phyloP scores from a whole-genome alignment of 2,888 invertebrate species.

The Copidosoma aretas region DNA sequence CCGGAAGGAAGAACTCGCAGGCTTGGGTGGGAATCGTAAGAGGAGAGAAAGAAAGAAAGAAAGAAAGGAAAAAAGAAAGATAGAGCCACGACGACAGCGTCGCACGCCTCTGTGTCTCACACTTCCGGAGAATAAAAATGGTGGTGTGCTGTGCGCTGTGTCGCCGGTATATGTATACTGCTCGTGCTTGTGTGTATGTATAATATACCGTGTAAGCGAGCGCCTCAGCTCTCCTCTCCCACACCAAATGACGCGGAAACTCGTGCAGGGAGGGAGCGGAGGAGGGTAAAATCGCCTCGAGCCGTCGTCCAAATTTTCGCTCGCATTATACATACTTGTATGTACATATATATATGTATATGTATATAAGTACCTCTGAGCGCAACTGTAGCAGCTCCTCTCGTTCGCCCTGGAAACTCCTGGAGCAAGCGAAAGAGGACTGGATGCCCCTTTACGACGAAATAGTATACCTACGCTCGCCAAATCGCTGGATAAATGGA shows the following conservation, averaged over 20 bases:
- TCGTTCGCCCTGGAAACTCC: neutral
- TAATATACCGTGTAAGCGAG: too few relatives aligned
- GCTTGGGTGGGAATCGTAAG: neutral
- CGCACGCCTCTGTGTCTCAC: slow-evolving; percentile 7
- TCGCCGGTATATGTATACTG: too few relatives aligned
- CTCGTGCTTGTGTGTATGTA: too few relatives aligned
- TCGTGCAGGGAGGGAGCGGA: neutral
- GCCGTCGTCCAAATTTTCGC: slow-evolving; percentile 9
- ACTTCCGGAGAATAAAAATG: slow-evolving; percentile 38
- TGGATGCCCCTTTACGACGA: too few relatives aligned
- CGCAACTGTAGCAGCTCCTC: too few relatives aligned
- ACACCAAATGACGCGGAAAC: slow-evolving; percentile 28
- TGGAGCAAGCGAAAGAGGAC: neutral
- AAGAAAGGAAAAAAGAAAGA: neutral
- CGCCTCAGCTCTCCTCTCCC: neutral
- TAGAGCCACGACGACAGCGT: slow-evolving; percentile 2
- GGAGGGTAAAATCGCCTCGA: neutral
- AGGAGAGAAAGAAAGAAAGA: neutral
- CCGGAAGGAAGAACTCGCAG: neutral
- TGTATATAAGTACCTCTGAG: too few relatives aligned
- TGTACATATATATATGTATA: neutral
- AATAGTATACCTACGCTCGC: too few relatives aligned
- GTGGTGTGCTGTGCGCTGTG: slow-evolving; percentile 1
- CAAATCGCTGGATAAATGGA: too few relatives aligned
- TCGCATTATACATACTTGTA: neutral